phyloP scores from a whole-genome alignment of 2,888 invertebrate species.

The Torymus tubicola region DNA sequence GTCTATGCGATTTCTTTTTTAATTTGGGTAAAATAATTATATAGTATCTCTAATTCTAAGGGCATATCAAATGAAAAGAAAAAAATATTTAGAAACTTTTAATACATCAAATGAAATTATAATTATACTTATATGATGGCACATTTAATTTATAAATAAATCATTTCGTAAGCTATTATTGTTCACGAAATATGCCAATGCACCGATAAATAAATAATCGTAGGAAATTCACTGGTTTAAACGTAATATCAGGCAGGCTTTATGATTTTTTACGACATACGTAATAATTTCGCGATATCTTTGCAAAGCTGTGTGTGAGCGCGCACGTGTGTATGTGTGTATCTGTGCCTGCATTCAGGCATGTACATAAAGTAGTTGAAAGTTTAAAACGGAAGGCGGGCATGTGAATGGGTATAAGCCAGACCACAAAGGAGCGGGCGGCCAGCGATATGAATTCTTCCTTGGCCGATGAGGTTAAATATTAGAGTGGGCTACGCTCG shows the following conservation, averaged over 20 bases:
- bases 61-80: too few species aligned
- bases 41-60: too few species aligned
- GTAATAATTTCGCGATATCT: constrained; percentile 38
- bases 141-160: too few species aligned
- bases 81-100: too few species aligned
- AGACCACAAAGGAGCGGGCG: constrained; percentile 57
- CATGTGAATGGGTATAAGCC: constrained; percentile 34
- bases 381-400: constrained; percentile 40
- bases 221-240: constrained; percentile 7
- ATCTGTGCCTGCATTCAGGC: constrained; percentile 6
- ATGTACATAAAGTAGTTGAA: constrained; percentile 48
- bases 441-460: constrained; percentile 69
- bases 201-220: constrained; percentile 8
- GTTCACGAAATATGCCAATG: not conserved
- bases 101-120: too few species aligned
- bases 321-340: not conserved
- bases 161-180: not conserved
- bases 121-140: too few species aligned
- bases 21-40: too few species aligned
- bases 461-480: constrained; percentile 72
- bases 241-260: constrained; percentile 20
- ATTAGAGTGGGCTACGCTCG: constrained; percentile 64
- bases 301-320: not conserved
- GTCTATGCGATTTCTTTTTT: too few species aligned
- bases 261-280: constrained; percentile 29